Evolutionary conservation across 2,888 invertebrate genomes (phyloP), one percentile per base, ranked within the genome.

Genomic region (Drosophila lacicola): DNA sequence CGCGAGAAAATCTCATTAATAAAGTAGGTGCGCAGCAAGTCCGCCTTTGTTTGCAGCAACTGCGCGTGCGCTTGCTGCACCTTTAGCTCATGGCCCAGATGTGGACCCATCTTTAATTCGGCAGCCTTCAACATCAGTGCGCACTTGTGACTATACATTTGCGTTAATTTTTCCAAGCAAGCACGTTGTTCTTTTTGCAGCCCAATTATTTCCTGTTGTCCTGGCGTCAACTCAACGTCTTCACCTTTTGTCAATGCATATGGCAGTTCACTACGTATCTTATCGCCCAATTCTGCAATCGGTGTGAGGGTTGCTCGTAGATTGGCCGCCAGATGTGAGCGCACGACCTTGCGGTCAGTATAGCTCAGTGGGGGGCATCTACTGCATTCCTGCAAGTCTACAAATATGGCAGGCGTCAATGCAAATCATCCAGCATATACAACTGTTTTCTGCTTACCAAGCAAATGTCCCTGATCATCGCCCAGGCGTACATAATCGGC

Each of bases 91-190:
- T 90, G 74, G 2, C 64, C 79, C 39, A 90, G 54, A 61, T 90
- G 86, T 0, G 91, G 88, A 0, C 92, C 91, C 78, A 89, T 72
- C 72, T 91, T 92, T 0, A 91, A 41, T 11, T 92, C 91, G 0
- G 89, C 89, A 3, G 81, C 82, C 6, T 74, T 71, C 49, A 90
- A 88, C n/a, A 92, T 77, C 10, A 88, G 75, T 14, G 63, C 70
- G 51, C 91, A 91, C 62, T 92, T 92, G 1, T 85, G 82, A 25
- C 75, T 84, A 9, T 76, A 79, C 17, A 86, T 46, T 19, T 81
- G 69, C 1, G 82, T 68, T 6, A 91, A 57, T 56, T 87, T 79
- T 11, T 83, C 56, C 9, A 90, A 69, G 11, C 88, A 74, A 0
- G 36, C 56, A 1, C 88, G 80, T 21, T 91, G 82, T 36, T 90